Evolutionary conservation across 2,113 vertebrate genomes (phyloP), one percentile per base, ranked within the genome.

Genomic region (Ovibos moschatus): DNA sequence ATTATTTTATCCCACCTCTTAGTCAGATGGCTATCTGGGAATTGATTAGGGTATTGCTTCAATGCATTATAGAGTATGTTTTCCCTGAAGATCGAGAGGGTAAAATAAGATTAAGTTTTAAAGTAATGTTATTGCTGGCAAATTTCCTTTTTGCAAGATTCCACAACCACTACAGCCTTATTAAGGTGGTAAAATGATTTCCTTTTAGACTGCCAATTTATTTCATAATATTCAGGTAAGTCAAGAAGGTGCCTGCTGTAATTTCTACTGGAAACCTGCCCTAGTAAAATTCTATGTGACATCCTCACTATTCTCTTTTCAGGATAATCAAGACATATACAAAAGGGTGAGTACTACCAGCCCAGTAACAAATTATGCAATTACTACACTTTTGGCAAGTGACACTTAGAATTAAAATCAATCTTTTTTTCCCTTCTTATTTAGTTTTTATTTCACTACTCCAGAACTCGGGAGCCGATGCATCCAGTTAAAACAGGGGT

Each of bases 361-460:
- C 1, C 47, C 64, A 51, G n/a, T 17, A 53, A 45, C 28, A 50
- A 25, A 47, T 8, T 33, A 36, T 28, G 14, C 33, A 62, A 50
- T 21, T 57, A 88, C 55, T 16, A 21, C 67, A 51, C 23, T 93
- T 93, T 90, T 2, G 25, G 47, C 64, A 64, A 16, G 58, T 60
- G 88, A 92, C 53, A 3, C 43, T 88, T n/a, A 64, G 36, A 71
- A 60, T 27, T 55, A 91, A 97, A 51, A 95, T 51, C 89, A 9
- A 5, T 30, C 96, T 85, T 0, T 83, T 58, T 92, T 96, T 5
- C 2, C 81, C 0, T 95, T 95, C 87, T 84, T 96, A 23, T 94
- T 87, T 89, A 98, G 98, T 99, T 99, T 98, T 97, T 98, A 94
- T 99, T 99, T 98, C 95, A 98, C 60, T 98, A 98, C 47, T 96